These are phyloP conservation scores for Sebastes variabilis DNA, from an alignment of 2,797 vertebrate species.

Conservation along the genomic window DNA sequence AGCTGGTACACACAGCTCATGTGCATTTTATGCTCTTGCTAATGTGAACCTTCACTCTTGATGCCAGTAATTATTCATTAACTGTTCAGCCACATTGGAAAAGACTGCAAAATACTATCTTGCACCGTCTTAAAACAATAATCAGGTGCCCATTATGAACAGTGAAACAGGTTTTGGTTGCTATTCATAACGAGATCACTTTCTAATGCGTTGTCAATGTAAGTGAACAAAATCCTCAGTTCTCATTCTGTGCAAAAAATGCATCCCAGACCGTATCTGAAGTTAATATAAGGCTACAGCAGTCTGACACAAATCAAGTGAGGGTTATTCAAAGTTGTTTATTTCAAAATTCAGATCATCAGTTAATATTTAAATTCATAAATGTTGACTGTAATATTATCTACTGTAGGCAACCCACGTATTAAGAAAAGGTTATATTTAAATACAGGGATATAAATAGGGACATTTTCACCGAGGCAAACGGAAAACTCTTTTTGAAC, in stretches of 20 bases:
- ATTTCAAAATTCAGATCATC: no score
- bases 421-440: neutral
- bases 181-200: neutral
- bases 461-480: neutral
- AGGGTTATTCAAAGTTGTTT: neutral
- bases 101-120: neutral
- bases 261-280: neutral
- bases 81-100: neutral
- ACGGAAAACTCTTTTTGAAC: conserved; percentile 2
- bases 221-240: neutral
- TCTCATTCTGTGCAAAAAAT: no score
- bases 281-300: no score
- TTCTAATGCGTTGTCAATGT: neutral
- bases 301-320: neutral
- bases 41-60: neutral
- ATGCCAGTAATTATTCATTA: conserved; percentile 9
- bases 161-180: neutral
- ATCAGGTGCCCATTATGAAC: neutral
- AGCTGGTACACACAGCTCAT: conserved; percentile 28
- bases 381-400: neutral
- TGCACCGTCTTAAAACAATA: no score
- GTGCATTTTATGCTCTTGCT: neutral
- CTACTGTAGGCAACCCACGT: neutral
- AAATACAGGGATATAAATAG: neutral
- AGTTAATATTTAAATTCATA: neutral